phyloP scores from a whole-genome alignment of 2,888 invertebrate species.

The Agonopterix subpropinquella region DNA sequence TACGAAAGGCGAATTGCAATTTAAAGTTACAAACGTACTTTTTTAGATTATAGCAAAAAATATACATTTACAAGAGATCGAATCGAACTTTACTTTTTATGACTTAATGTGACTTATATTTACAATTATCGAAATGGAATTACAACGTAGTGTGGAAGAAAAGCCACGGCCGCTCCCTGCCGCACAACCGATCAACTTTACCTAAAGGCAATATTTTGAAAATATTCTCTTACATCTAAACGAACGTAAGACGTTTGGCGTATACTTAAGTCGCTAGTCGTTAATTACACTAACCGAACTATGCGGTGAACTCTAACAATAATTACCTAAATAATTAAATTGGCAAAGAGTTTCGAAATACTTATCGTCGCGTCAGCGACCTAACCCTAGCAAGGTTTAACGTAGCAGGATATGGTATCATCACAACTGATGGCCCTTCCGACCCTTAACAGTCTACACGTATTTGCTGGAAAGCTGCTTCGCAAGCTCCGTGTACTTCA shows the following conservation, averaged over 20 bases:
- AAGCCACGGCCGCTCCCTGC: constrained; percentile 52
- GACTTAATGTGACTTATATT: constrained; percentile 72
- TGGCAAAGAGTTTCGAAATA: constrained; percentile 76
- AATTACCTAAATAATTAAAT: constrained; percentile 74
- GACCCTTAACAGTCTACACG: constrained; percentile 78
- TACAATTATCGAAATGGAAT: constrained; percentile 74
- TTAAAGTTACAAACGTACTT: constrained; percentile 33
- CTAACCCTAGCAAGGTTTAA: constrained; percentile 69
- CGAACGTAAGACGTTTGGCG: constrained; percentile 76
- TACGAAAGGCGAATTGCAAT: constrained; percentile 31
- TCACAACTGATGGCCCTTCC: constrained; percentile 74
- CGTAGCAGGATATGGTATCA: constrained; percentile 87
- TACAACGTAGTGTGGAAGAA: constrained; percentile 68
- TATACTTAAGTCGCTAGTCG: constrained; percentile 73
- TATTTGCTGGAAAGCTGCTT: constrained; percentile 98
- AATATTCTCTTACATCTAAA: constrained; percentile 68
- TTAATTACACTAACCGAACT: constrained; percentile 73
- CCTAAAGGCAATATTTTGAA: constrained; percentile 74
- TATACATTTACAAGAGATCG: constrained; percentile 76
- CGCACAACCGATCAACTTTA: constrained; percentile 43
- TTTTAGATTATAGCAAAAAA: constrained; percentile 57
- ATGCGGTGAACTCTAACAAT: constrained; percentile 71
- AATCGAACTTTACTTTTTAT: constrained; percentile 66
- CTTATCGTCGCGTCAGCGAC: constrained; percentile 70
- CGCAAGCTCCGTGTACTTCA: constrained; percentile 98